A percentile compares a stretch with the other conserved stretches of the same genome.
These are phyloP conservation scores for Dione juno DNA, from an alignment of 2,888 invertebrate genomes.

Conservation along the genomic window DNA sequence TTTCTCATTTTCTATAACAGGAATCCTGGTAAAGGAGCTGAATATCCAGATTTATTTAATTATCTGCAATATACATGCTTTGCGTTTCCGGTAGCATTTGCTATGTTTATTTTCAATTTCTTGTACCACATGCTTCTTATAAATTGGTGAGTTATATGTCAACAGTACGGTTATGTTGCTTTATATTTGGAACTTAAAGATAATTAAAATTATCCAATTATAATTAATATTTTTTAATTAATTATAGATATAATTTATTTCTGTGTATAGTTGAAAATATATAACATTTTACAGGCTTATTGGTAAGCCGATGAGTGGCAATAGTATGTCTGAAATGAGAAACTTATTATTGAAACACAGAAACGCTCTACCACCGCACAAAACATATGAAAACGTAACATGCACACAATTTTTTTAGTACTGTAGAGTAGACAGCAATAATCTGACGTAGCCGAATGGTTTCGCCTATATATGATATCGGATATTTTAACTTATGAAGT, in stretches of 20 bases:
- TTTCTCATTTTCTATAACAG: constrained; percentile 37
- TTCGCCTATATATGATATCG: too few relatives aligned
- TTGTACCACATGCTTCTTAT: constrained; percentile 57
- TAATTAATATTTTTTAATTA: too few relatives aligned
- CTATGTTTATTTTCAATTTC: constrained; percentile 58
- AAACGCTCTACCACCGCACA: constrained; percentile 49
- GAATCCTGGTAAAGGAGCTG: constrained; percentile 36
- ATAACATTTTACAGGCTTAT: constrained; percentile 46
- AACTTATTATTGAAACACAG: constrained; percentile 49
- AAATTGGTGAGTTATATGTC: constrained; percentile 49
- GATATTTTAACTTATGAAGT: too few relatives aligned
- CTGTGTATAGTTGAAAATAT: neutral
- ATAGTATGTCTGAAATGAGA: constrained; percentile 51
- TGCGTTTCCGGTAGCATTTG: constrained; percentile 61
- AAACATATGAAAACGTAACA: constrained; percentile 57
- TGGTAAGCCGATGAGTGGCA: constrained; percentile 49
- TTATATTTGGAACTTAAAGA: too few relatives aligned
- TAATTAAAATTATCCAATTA: neutral
- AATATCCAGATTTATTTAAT: constrained; percentile 65
- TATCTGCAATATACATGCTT: constrained; percentile 64
- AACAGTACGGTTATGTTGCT: too few relatives aligned
- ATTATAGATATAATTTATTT: constrained; percentile 18
- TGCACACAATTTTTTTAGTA: neutral
- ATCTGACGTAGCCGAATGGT: too few relatives aligned
- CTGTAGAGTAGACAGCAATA: too few relatives aligned